phyloP scores from a whole-genome alignment of 2,888 invertebrate species.

The Drosophila suboccidentalis region DNA sequence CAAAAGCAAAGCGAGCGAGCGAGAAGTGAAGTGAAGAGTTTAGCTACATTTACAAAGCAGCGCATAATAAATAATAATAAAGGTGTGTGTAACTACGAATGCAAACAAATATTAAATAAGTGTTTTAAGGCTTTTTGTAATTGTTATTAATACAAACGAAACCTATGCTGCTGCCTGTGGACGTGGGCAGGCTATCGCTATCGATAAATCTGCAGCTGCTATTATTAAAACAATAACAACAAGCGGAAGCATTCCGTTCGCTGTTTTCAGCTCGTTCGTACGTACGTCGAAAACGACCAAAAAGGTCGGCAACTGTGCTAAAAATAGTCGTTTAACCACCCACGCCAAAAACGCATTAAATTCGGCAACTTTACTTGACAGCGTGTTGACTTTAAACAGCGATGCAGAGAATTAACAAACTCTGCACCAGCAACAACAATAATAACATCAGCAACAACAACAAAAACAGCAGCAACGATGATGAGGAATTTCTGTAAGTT shows the following conservation, averaged over 20 bases:
- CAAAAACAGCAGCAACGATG: conserved; percentile 35
- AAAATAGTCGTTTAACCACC: conserved; percentile 77
- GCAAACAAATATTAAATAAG: conserved; percentile 27
- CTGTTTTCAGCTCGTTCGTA: conserved; percentile 59
- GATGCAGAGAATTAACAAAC: conserved; percentile 47
- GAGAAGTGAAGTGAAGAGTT: conserved; percentile 40
- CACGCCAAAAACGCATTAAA: conserved; percentile 57
- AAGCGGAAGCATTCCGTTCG: conserved; percentile 64
- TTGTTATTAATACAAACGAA: conserved; percentile 2
- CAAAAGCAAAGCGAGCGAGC: too few species aligned
- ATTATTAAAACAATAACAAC: conserved; percentile 62
- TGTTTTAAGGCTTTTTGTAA: conserved; percentile 13
- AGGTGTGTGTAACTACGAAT: conserved; percentile 30
- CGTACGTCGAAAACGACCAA: conserved; percentile 38
- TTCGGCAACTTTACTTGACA: conserved; percentile 54
- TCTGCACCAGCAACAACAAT: conserved; percentile 21
- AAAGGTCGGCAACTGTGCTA: conserved; percentile 60
- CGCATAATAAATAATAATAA: conserved; percentile 53
- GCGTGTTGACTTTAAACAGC: conserved; percentile 52
- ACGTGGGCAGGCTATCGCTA: conserved; percentile 24
- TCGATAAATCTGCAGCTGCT: conserved; percentile 52
- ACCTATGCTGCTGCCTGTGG: conserved; percentile 10
- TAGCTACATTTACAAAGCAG: conserved; percentile 60
- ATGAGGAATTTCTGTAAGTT: conserved; percentile 78
- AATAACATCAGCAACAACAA: conserved; percentile 26